Percentiles rank a stretch among this genome's conserved stretches.
These are phyloP conservation scores for Cichlasoma orientale DNA, from an alignment of 2,797 vertebrate species.

Conservation along the genomic window DNA sequence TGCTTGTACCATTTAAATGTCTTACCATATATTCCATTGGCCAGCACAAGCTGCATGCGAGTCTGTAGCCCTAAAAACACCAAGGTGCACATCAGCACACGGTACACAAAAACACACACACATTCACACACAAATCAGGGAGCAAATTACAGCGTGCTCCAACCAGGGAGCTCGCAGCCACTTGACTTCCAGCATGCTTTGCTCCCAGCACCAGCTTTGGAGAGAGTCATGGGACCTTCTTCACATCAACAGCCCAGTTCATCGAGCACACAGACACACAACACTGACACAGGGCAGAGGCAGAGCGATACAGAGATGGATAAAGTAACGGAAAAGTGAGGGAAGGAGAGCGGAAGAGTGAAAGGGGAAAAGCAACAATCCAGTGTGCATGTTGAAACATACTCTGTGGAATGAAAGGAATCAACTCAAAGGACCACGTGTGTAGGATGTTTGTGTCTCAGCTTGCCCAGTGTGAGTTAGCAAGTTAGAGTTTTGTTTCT, in stretches of 20 bases:
- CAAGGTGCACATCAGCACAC: slow-evolving; percentile 77
- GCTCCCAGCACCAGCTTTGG: slow-evolving; percentile 65
- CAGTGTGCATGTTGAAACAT: slow-evolving; percentile 72
- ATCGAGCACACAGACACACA: slow-evolving; percentile 43
- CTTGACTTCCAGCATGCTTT: slow-evolving; percentile 69
- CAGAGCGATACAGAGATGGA: slow-evolving; percentile 6
- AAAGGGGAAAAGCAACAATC: slow-evolving; percentile 32
- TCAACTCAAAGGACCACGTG: slow-evolving; percentile 53
- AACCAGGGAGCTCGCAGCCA: slow-evolving; percentile 34
- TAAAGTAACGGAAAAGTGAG: slow-evolving; percentile 18
- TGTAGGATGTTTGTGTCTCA: slow-evolving; percentile 63
- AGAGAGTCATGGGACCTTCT: slow-evolving; percentile 55
- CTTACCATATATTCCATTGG: slow-evolving; percentile 85
- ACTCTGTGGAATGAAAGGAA: slow-evolving; percentile 81
- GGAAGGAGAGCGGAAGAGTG: slow-evolving; percentile 4
- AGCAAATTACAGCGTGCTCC: slow-evolving; percentile 49
- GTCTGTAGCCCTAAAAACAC: slow-evolving; percentile 80
- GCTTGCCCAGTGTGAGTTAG: slow-evolving; percentile 54
- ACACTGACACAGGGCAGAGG: slow-evolving; percentile 13
- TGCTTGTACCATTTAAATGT: slow-evolving; percentile 51
- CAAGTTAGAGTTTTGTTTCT: slow-evolving; percentile 21
- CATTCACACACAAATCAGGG: slow-evolving; percentile 26
- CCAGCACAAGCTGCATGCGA: slow-evolving; percentile 70
- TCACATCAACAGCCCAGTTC: slow-evolving; percentile 31
- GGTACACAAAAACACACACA: slow-evolving; percentile 37